Evolutionary conservation across 2,113 vertebrate species (phyloP).

Genomic region (Catharus minimus): DNA sequence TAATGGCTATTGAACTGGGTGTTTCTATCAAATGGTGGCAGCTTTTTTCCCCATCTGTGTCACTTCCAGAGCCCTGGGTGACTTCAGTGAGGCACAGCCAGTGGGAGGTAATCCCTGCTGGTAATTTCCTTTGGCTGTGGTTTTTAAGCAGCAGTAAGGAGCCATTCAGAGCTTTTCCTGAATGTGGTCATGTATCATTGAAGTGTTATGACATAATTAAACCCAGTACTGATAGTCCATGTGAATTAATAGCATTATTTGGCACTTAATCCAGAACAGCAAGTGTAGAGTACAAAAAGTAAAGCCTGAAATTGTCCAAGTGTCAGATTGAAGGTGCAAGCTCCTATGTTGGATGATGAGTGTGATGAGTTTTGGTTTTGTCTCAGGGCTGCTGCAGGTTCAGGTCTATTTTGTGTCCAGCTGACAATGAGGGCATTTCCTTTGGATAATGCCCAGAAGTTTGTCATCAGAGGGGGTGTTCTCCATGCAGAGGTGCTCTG

Average conservation of each 20-base stretch:
- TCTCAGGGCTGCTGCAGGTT: background rate
- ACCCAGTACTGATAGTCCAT: background rate
- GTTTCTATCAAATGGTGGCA: background rate
- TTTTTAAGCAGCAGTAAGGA: background rate
- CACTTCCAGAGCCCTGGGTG: background rate
- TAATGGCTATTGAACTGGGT: constrained; percentile 35
- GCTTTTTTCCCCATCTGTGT: background rate
- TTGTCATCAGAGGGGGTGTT: background rate
- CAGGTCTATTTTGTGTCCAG: background rate
- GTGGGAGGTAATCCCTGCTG: background rate
- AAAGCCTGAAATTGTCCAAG: background rate
- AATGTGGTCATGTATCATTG: background rate
- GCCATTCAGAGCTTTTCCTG: background rate
- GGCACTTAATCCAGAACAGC: background rate
- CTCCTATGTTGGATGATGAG: background rate
- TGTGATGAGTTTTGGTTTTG: background rate
- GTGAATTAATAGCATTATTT: background rate
- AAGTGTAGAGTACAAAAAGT: background rate
- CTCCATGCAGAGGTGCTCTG: background rate
- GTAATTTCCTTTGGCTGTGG: background rate
- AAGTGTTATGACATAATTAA: background rate
- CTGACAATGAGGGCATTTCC: background rate
- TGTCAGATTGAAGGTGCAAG: background rate
- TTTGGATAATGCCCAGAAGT: background rate
- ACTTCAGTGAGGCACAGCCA: background rate